A percentile compares a stretch with the other conserved stretches of the same genome.
Conservation (phyloP, 2,888 invertebrate species). For the Archaeoteleia sp. region DNA sequence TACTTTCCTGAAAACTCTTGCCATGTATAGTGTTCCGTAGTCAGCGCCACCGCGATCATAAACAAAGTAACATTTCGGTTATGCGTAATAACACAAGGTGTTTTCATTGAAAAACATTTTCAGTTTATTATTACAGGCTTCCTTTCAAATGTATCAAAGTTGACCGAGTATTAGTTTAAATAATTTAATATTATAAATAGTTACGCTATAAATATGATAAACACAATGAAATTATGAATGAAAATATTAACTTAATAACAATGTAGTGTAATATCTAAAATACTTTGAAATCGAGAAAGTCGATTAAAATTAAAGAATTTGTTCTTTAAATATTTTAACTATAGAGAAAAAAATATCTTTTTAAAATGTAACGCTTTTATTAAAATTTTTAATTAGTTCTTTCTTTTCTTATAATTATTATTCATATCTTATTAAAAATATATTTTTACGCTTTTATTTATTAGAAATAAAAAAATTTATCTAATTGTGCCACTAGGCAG, state of each 20-base stretch:
- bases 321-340: too few species aligned
- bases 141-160: too few species aligned
- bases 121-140: too few species aligned
- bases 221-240: not conserved
- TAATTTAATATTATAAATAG: not conserved
- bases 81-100: slow-evolving; percentile 2
- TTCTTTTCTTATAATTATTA: too few species aligned
- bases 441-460: too few species aligned
- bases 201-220: not conserved
- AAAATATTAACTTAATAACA: not conserved
- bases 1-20: slow-evolving; percentile 10
- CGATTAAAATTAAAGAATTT: too few species aligned
- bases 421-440: too few species aligned
- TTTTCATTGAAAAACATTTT: slow-evolving; percentile 7
- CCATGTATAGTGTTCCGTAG: not conserved
- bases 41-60: not conserved
- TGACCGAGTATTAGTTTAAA: not conserved
- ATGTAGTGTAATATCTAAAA: not conserved
- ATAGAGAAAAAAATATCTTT: too few species aligned
- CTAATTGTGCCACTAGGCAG: too few species aligned
- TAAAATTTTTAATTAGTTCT: too few species aligned
- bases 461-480: too few species aligned
- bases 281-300: slow-evolving; percentile 1
- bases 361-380: too few species aligned
- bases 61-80: not conserved